phyloP scores from a whole-genome alignment of 2,888 invertebrate genomes.

The Oligia fasciuncula region DNA sequence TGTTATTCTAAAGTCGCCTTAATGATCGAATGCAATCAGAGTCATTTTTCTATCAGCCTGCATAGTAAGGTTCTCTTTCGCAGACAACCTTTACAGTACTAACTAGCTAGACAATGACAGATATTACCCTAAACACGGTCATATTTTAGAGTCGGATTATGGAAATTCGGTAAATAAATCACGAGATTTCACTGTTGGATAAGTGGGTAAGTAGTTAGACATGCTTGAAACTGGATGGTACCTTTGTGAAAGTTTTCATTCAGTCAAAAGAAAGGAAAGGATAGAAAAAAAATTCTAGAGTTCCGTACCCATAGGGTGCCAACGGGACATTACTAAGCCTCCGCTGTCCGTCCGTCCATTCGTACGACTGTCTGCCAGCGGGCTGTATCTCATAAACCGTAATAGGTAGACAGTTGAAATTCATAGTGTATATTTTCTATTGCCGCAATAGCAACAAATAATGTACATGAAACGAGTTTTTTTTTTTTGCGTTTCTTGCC shows the following conservation, averaged over 20 bases:
- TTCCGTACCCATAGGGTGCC: background rate
- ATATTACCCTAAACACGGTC: background rate
- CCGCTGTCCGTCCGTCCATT: too few relatives aligned
- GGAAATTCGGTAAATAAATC: background rate
- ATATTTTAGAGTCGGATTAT: background rate
- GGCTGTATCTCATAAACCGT: too few relatives aligned
- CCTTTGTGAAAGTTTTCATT: background rate
- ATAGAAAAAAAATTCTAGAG: background rate
- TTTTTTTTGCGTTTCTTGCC: too few relatives aligned
- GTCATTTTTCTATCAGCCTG: background rate
- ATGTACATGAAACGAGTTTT: too few relatives aligned
- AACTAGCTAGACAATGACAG: background rate
- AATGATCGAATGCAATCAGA: background rate
- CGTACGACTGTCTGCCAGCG: too few relatives aligned
- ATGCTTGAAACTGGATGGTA: background rate
- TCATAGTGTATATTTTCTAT: too few relatives aligned
- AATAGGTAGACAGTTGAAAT: too few relatives aligned
- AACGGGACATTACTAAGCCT: too few relatives aligned
- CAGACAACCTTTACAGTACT: background rate
- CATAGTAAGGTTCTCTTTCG: background rate
- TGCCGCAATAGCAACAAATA: too few relatives aligned
- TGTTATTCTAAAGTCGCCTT: background rate
- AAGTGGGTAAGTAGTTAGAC: background rate
- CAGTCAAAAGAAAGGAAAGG: background rate
- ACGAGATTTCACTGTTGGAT: background rate